Base-by-base conservation (phyloP, 2,113 vertebrate species). In the Potamarius usumacintae region DNA sequence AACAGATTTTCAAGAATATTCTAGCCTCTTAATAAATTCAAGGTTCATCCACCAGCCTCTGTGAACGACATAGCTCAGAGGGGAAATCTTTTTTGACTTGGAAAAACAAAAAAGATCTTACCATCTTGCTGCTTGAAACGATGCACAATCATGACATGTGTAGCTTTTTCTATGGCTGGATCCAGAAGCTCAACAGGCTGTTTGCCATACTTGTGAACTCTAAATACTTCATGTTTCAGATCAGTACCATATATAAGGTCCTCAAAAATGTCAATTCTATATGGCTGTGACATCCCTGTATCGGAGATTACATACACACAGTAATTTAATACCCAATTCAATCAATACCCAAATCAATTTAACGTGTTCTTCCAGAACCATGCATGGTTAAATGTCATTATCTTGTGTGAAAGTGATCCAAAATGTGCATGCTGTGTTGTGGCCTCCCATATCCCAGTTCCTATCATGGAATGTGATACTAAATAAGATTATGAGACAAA, bases 191-290 rank as follows among this genome's bases (percentile, higher is more conserved):
- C 97, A 86, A 96, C 95, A 0, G 94, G 85, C 82, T 95, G 95
- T 86, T 94, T 96, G 85, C 97, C 98, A 92, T 95, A 99, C 91
- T 99, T 99, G 91, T 98, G 97, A 84, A 98, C 96, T 94, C 95
- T 96, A 91, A 99, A 99, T 48, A 96, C 95, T 81, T 98, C 96
- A 10, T 96, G 97, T 92, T 98, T 98, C 34, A 98, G 94, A 88
- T 97, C 96, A 48, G 97, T 97, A 93, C 98, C 98, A 90, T 99
- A 99, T 88, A 99, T 97, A 88, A 97, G 97, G 94, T 99, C 97
- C 92, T 99, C 97, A 95, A 99, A 99, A 93, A 99, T 79, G 90
- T 99, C 97, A 90, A 99, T 99, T 91, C 97, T 97, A 81, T 99
- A 97, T 52, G 98, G 98, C 90, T 99, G 97, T 22, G 97, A 93